Evolutionary conservation across 92 coral and sea anemone genomes (phyloP), one percentile per base, ranked within the genome.

Genomic region (Porites lobata): DNA sequence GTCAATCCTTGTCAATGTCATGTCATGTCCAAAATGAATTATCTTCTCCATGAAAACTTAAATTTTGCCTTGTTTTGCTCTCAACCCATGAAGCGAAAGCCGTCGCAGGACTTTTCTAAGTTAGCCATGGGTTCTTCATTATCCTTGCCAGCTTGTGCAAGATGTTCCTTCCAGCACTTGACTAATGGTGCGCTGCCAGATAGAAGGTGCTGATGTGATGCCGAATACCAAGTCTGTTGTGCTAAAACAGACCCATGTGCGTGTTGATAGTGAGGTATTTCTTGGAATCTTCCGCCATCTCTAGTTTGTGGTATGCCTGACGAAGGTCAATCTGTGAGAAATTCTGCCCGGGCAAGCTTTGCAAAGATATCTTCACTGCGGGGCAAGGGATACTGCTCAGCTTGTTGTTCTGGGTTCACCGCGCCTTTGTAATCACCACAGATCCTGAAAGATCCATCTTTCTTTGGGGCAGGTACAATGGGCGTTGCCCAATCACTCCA

Each of bases 221-320:
- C 95, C 90, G 26, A 89, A 89, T 32, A 92, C 95, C 6, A 92
- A 26, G 76, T 9, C 94, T 72, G 54, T 92, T 84, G 50, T 92
- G 84, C 68, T 67, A 83, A 70, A 71, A 92, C 17, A 73, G 87
- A 0, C 88, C 80, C 66, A 20, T 76, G 38, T 76, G 80, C 7
- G 54, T 56, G 84, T 79, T 79, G 54, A 79, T 79, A 9, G 73
- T 79, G 69, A 79, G 72, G 50, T 79, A 79, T 22, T 79, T 79
- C 83, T 61, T 59, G 6, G 72, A 79, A 64, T 61, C 72, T 79
- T 79, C 56, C 50, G 22, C 71, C 72, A 65, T 78, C 83, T 78
- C 53, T 61, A 78, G 43, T 69, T 80, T 58, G 72, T 74, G 78
- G 53, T 74, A 74, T 50, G 78, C 78, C 20, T 74, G 78, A 74